Base-by-base conservation (phyloP, 2,888 invertebrate genomes). In the Clepsis dumicolana region DNA sequence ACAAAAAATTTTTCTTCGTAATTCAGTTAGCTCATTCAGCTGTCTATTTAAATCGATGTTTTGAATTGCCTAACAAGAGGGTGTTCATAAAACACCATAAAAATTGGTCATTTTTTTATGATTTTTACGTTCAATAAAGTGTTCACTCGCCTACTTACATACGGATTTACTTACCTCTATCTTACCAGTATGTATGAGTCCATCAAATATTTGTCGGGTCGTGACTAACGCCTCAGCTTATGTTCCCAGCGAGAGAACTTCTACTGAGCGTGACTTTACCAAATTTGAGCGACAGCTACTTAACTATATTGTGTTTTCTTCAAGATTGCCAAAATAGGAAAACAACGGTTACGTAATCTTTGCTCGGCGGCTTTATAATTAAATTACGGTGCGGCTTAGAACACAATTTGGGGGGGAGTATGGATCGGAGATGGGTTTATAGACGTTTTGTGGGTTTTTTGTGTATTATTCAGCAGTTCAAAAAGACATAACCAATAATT, bases 151-250 rank as follows among this genome's bases (percentile, higher is more conserved):
- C 14, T 14, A 12, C 62, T 35, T 12, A 2, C 4, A 14, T 27
- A 7, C n/a, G n/a, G n/a, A n/a, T n/a, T n/a, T n/a, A n/a, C n/a
- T n/a, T 29, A 7, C 29, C 29, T 7, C 35, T 35, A 16, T 41
- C 16, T 41, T 16, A 14, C 4, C 41, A 16, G 41, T 41, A 2
- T 41, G 5, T 41, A 27, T 27, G 27, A 38, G 38, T 27, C 53
- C 41, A 52, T 65, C 65, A 65, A 53, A 65, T 60, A 65, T 53
- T 53, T 60, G 21, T 21, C n/a, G 65, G 59, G 41, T 53, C 53
- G 53, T 53, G 59, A 60, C 53, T 60, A n/a, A 41, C 32, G 21
- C 52, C 29, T 24, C 38, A 21, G 52, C 52, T 65, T 65, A 65
- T 60, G 50, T 59, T 24, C 21, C 41, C 59, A 24, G 21, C 5